Conservation (phyloP, 2,113 vertebrate species). For the Mixornis gularis region DNA sequence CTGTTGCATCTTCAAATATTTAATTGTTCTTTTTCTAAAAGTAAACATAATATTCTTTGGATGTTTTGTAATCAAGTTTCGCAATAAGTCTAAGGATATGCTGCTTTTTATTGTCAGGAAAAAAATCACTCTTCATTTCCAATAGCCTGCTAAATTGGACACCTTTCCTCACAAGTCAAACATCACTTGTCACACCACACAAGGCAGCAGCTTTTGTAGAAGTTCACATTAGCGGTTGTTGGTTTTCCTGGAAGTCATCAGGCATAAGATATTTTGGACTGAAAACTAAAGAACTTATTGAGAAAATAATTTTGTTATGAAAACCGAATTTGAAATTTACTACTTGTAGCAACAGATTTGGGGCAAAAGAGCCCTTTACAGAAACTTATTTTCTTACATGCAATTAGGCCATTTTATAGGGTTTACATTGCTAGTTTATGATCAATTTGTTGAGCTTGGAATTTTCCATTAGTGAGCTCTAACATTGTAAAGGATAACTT, state of each 20-base stretch:
- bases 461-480: background rate
- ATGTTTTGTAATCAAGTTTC: background rate
- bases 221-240: background rate
- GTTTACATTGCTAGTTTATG: background rate
- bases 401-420: background rate
- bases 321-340: background rate
- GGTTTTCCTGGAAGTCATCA: background rate
- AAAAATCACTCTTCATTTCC: background rate
- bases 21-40: background rate
- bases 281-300: background rate
- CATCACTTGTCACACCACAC: background rate
- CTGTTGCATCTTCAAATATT: constrained; percentile 5
- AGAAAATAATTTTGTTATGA: background rate
- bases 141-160: background rate
- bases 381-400: background rate
- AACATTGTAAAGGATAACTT: background rate
- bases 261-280: background rate
- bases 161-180: background rate
- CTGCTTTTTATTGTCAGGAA: background rate
- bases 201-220: background rate
- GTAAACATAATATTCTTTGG: background rate
- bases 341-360: background rate
- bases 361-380: background rate
- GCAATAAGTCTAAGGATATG: background rate
- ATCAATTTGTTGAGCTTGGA: background rate